Percentiles rank a stretch among this genome's conserved stretches.
Conservation (phyloP, 1,140 invertebrate genomes). For the Scylla paramamosain region DNA sequence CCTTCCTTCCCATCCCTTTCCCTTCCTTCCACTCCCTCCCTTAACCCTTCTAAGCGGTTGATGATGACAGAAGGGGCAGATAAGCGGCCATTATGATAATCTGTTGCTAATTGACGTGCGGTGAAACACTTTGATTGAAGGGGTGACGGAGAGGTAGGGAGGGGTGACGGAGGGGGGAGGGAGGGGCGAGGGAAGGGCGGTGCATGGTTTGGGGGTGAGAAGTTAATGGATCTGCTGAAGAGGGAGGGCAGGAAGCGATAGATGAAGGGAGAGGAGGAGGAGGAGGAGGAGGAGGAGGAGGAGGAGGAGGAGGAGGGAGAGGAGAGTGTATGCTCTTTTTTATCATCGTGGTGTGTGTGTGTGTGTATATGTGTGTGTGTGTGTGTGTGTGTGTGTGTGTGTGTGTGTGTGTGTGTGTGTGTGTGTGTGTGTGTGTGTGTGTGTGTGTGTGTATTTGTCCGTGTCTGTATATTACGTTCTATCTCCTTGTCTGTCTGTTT, state of each 20-base stretch:
- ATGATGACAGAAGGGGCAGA: conserved; percentile 10
- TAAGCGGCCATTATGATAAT: conserved; percentile 39
- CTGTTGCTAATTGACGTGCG: conserved; percentile 11
- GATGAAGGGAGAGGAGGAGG: not conserved
- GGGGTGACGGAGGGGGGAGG: not conserved
- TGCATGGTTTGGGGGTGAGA: not conserved
- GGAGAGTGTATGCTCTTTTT: not conserved
- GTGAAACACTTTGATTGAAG: conserved; percentile 10
- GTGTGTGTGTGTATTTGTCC: conserved; percentile 4
- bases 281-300: not conserved
- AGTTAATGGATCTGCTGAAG: not conserved
- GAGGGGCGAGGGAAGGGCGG: not conserved
- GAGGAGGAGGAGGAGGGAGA: conserved; percentile 17
- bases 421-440: conserved; percentile 44
- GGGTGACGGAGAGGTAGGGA: not conserved
- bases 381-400: conserved; percentile 6
- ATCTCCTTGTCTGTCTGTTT: not conserved
- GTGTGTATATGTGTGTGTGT: conserved; percentile 15
- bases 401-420: conserved; percentile 14
- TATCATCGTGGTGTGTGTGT: not conserved
- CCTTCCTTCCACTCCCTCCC: no score
- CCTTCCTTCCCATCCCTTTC: no score
- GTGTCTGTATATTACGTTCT: not conserved
- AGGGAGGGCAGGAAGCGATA: not conserved
- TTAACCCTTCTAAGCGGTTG: no score